Percentiles rank a stretch among this genome's conserved stretches.
Evolutionary conservation across 2,888 invertebrate genomes (phyloP).

Genomic region (Drosophila prostipennis): DNA sequence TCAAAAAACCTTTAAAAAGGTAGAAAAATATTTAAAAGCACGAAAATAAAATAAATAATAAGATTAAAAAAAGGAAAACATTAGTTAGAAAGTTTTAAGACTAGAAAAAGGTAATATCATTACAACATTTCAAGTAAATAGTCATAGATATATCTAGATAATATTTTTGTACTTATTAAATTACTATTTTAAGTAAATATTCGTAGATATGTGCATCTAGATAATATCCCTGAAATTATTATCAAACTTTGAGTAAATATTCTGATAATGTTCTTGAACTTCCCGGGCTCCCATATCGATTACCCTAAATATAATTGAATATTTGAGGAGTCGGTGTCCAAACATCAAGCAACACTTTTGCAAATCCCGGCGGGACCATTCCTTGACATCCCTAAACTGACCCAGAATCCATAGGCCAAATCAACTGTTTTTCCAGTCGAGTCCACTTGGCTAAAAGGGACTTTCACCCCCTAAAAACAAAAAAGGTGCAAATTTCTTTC

Average conservation of each 20-base stretch:
- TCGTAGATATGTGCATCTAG: too few species aligned
- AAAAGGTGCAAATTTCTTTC: slow-evolving; percentile 18
- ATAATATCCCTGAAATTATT: too few species aligned
- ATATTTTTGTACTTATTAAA: too few species aligned
- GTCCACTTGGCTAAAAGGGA: not conserved
- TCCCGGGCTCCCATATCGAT: not conserved
- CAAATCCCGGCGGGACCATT: slow-evolving; percentile 4
- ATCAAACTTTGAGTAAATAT: too few species aligned
- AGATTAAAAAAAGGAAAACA: too few species aligned
- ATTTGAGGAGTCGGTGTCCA: slow-evolving; percentile 1
- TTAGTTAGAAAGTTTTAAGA: too few species aligned
- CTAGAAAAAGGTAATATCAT: not conserved
- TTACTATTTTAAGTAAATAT: too few species aligned
- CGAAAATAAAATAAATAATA: too few species aligned
- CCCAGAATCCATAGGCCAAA: slow-evolving; percentile 26
- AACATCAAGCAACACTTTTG: not conserved
- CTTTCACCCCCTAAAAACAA: not conserved
- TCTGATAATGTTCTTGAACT: not conserved
- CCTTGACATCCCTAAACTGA: slow-evolving; percentile 14
- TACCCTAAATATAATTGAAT: not conserved
- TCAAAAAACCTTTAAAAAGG: too few species aligned
- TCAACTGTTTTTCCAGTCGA: slow-evolving; percentile 10
- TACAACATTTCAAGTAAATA: not conserved
- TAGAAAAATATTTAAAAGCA: too few species aligned
- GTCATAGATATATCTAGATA: too few species aligned